Evolutionary conservation across 2,797 vertebrate genomes (phyloP).

Genomic region (Mormyrus proboscirostris): DNA sequence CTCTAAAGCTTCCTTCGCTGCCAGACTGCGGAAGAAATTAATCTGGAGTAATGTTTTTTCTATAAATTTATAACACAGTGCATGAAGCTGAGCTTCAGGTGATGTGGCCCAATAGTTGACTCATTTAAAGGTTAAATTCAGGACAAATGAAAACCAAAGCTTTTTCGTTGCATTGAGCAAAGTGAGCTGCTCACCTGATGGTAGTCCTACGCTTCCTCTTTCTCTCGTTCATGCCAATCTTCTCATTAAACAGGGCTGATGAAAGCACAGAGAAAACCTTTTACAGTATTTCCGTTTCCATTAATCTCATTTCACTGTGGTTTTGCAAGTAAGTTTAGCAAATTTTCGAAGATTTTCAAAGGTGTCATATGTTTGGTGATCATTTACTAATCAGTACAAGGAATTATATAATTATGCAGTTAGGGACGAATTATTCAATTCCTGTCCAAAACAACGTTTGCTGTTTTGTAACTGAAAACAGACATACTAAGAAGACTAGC

Average conservation of each 20-base stretch:
- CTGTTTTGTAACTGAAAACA: background rate
- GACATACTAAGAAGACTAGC: background rate
- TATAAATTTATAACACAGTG: background rate
- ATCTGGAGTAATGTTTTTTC: background rate
- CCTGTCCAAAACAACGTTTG: background rate
- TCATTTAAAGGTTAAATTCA: background rate
- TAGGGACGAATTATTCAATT: background rate
- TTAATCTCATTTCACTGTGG: background rate
- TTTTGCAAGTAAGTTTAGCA: background rate
- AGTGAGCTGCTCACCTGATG: slow-evolving; percentile 37
- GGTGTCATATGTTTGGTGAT: background rate
- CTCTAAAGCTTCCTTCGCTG: slow-evolving; percentile 91
- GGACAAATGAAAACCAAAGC: background rate
- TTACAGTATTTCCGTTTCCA: background rate
- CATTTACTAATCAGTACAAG: background rate
- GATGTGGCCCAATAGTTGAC: background rate
- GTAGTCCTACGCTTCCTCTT: slow-evolving; percentile 96
- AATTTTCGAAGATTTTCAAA: background rate
- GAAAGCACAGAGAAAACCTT: background rate
- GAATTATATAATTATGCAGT: background rate
- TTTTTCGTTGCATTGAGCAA: background rate
- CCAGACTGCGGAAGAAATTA: slow-evolving; percentile 62
- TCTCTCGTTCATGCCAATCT: slow-evolving; percentile 87
- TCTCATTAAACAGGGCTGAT: slow-evolving; percentile 90
- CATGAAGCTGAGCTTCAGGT: background rate